Evolutionary conservation across 2,113 vertebrate genomes (phyloP), one percentile per base, ranked within the genome.

Genomic region (Dolichotis patagonum): DNA sequence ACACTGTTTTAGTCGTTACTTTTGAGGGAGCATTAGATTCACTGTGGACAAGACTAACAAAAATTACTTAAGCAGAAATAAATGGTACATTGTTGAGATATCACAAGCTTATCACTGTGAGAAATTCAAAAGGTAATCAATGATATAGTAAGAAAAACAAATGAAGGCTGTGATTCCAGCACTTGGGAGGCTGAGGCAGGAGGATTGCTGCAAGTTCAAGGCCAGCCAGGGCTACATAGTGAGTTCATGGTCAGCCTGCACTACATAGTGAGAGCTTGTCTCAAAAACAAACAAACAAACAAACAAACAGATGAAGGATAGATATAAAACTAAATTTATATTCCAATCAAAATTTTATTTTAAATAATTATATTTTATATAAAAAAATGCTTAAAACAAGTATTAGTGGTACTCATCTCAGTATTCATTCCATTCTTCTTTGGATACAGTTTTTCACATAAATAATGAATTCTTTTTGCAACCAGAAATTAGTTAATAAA

Each of bases 401-500:
- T 19, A 30, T 75, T 67, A 73, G 35, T 52, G 3, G 8, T 71
- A 78, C 30, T 90, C 26, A 52, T 91, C 41, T 81, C 14, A 28
- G 54, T n/a, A 24, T 81, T 90, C 46, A n/a, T 38, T 63, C 85
- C 52, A 84, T 77, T 89, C 26, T 95, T 73, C 11, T 92, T 94
- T 88, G 78, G 26, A 85, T 67, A 43, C 19, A 80, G 6, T 77
- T 78, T 77, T 78, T 62, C 67, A 88, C 28, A 67, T 14, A 90
- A 90, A 82, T 13, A 20, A 91, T 71, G 3, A 54, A 43, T 88
- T 90, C 77, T 16, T 56, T 88, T 89, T 81, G 26, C 78, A 92
- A 88, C 91, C 82, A 95, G 49, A 95, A 90, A 78, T 93, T 89
- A 73, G 60, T 67, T 84, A 85, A 81, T 38, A 94, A 97, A 94